Base-by-base conservation (phyloP, 2,888 invertebrate genomes). In the Hirtodrosophila confusa region DNA sequence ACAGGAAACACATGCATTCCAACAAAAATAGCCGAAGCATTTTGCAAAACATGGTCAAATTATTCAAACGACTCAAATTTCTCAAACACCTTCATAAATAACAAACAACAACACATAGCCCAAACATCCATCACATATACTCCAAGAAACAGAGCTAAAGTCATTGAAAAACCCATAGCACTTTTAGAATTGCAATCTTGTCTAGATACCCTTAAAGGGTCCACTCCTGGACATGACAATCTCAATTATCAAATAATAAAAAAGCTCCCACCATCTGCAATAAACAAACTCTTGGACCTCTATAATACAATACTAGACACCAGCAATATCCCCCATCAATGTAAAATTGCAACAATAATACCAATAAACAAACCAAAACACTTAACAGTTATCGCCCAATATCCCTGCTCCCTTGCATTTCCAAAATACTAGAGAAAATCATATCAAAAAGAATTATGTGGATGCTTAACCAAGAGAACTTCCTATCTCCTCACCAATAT, bases 391-490 rank as follows among this genome's bases (percentile, higher is more conserved):
- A 50, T 31, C 37, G 50, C 31, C 58, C 43, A 33, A 41, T 43
- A 35, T 54, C 36, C 3, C 31, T 51, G 10, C 40, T 51, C 6
- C 4, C 44, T n/a, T 58, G 58, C 31, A 29, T 37, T 6, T 58
- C 58, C 9, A 58, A 51, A 37, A 12, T 12, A 9, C 24, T 51
- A 31, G 58, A 51, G 10, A 58, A 58, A 58, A 58, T 58, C 7
- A 44, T 58, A 10, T 48, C 57, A 11, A 50, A 23, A 31, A 43
- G 50, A 37, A 43, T 58, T 5, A 58, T 50, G 49, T 58, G 57
- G 57, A 17, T 43, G 9, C 35, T 44, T 10, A 37, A 17, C 44
- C 44, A 44, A 55, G 37, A 47, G 29, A 50, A 47, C 11, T 23
- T 48, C 24, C 49, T 49, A 11, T 45, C 12, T 12, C 44, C 27